A percentile compares a stretch with the other conserved stretches of the same genome.
These are phyloP conservation scores for Bursaphelenchus okinawaensis DNA, from an alignment of 2,888 invertebrate species.

Conservation along the genomic window DNA sequence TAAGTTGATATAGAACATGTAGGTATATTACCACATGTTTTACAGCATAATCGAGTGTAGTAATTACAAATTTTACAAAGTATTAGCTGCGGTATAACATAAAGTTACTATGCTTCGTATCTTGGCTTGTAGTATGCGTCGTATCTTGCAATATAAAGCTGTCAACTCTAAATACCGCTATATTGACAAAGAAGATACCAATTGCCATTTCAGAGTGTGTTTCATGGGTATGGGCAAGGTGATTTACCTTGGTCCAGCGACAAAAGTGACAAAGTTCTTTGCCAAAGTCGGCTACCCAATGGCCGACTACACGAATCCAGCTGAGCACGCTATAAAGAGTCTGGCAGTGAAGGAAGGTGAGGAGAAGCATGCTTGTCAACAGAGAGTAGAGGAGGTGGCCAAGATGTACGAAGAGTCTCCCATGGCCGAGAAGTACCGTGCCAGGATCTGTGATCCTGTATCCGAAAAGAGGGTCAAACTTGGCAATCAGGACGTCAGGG, in stretches of 20 bases:
- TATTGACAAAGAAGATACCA: not conserved
- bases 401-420: constrained; percentile 14
- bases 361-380: not conserved
- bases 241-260: constrained; percentile 15
- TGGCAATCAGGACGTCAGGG: constrained; percentile 9
- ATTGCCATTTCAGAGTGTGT: constrained; percentile 1
- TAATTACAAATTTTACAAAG: no score
- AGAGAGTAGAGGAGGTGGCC: not conserved
- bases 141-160: no score
- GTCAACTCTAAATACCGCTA: no score
- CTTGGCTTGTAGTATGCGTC: no score
- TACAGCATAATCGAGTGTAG: no score
- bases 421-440: not conserved
- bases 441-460: constrained; percentile 4
- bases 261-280: constrained; percentile 9
- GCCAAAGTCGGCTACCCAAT: not conserved
- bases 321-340: constrained; percentile 58
- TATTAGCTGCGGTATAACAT: no score
- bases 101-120: not conserved
- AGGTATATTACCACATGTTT: no score
- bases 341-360: constrained; percentile 28
- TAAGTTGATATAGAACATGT: no score
- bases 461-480: constrained; percentile 5
- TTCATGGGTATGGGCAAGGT: constrained; percentile 17
- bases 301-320: constrained; percentile 43